Percentiles rank a stretch among this genome's conserved stretches.
These are phyloP conservation scores for Notarius quadriscutis DNA, from an alignment of 2,113 vertebrate species.

Conservation along the genomic window DNA sequence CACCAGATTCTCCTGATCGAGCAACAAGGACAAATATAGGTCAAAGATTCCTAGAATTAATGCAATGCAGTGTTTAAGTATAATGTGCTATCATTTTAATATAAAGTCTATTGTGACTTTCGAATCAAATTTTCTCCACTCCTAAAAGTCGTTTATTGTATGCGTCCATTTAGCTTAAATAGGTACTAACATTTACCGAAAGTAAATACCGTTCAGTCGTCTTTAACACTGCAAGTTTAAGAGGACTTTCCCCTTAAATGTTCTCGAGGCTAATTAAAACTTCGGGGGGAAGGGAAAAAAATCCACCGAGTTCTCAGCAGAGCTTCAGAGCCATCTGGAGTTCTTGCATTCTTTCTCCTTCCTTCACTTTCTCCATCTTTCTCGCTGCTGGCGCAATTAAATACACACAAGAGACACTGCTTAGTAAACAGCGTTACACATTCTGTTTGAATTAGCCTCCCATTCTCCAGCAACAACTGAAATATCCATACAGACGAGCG, in stretches of 20 bases:
- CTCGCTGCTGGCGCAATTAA: constrained; percentile 56
- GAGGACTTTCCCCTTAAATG: constrained; percentile 34
- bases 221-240: constrained; percentile 27
- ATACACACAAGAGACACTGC: constrained; percentile 49
- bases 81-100: background rate
- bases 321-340: constrained; percentile 54
- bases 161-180: background rate
- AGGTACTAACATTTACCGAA: background rate
- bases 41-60: background rate
- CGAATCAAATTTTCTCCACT: background rate
- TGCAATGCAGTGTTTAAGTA: background rate
- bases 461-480: constrained; percentile 39
- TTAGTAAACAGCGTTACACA: constrained; percentile 47
- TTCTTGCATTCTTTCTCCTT: constrained; percentile 38
- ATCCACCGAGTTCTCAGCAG: constrained; percentile 47
- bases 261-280: constrained; percentile 56
- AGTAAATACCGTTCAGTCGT: constrained; percentile 38
- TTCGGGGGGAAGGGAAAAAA: constrained; percentile 35
- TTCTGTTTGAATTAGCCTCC: constrained; percentile 65
- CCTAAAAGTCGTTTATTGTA: background rate
- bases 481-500: constrained; percentile 39
- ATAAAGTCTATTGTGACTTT: background rate
- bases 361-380: constrained; percentile 44
- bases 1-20: background rate
- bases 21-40: background rate